phyloP scores from a whole-genome alignment of 1,140 invertebrate species.

The Drosophila miranda region DNA sequence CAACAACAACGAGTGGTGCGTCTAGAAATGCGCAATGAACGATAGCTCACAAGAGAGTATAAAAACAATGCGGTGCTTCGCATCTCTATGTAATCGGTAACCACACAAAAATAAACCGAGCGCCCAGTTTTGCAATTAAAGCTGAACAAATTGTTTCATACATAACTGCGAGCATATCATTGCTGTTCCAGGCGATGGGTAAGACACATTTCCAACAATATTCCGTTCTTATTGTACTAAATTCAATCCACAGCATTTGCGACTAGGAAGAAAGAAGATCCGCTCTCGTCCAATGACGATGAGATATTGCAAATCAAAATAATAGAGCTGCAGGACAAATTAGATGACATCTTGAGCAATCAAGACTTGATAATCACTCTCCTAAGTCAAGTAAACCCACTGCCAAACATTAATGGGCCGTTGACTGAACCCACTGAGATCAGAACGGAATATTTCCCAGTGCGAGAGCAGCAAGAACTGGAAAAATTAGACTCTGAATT shows the following conservation, averaged over 20 bases:
- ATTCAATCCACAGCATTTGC: background rate
- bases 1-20: no score
- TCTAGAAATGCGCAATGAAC: no score
- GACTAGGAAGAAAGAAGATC: background rate
- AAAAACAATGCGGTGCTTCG: no score
- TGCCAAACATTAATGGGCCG: no score
- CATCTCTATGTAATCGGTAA: no score
- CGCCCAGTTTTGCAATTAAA: background rate
- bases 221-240: no score
- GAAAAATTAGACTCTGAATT: conserved; percentile 17
- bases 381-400: conserved; percentile 3
- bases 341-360: conserved; percentile 21
- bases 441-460: conserved; percentile 12
- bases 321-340: conserved; percentile 12
- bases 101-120: no score
- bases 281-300: background rate
- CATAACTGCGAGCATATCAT: no score
- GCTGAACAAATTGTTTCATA: background rate
- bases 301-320: conserved; percentile 4
- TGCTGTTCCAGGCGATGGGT: no score
- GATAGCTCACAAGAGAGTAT: no score
- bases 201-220: no score
- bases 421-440: background rate
- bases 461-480: conserved; percentile 25
- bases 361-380: conserved; percentile 21